Base-by-base conservation (phyloP, 2,888 invertebrate genomes). In the Pseudococcus viburni region DNA sequence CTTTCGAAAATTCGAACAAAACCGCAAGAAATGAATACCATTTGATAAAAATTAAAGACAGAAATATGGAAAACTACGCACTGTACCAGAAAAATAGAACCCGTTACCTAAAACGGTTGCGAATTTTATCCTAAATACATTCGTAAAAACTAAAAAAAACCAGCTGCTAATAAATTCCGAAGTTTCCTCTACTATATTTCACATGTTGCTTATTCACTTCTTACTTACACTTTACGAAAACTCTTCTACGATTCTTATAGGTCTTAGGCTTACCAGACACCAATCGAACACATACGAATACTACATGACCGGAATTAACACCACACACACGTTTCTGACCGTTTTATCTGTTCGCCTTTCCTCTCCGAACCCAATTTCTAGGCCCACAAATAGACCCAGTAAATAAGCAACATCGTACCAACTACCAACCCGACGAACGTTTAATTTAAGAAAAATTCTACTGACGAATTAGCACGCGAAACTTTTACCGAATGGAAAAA, bases 401-500 rank as follows among this genome's bases (percentile, higher is more conserved):
- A 12, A 9, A 68, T 64, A 68, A 8, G 68, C 4, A 55, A 55
- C 55, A 55, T 51, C 51, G 51, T 12, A 55, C 55, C 51, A 0
- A 51, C n/a, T n/a, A n/a, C 6, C 42, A 8, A 3, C 8, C 48
- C 48, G 12, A 55, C n/a, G n/a, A n/a, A n/a, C 7, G 55, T 68
- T 68, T 68, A 68, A 68, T 68, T 68, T 68, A 26, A 68, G 64
- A 64, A 64, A 64, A 19, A 64, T 3, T 64, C 19, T 9, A 64
- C 64, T 26, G 26, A 68, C 68, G 26, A 68, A 68, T 68, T 68
- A 68, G 68, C 68, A 68, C 68, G 12, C 68, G 68, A 68, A 68
- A 68, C 26, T 11, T 26, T 22, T 22, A 22, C 12, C 26, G 11
- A 68, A 68, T 26, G 15, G 68, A 68, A 26, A 68, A 68, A 68